Percentiles rank a stretch among this genome's conserved stretches.
Conservation (phyloP, 2,888 invertebrate species). For the Dryomyza anilis region DNA sequence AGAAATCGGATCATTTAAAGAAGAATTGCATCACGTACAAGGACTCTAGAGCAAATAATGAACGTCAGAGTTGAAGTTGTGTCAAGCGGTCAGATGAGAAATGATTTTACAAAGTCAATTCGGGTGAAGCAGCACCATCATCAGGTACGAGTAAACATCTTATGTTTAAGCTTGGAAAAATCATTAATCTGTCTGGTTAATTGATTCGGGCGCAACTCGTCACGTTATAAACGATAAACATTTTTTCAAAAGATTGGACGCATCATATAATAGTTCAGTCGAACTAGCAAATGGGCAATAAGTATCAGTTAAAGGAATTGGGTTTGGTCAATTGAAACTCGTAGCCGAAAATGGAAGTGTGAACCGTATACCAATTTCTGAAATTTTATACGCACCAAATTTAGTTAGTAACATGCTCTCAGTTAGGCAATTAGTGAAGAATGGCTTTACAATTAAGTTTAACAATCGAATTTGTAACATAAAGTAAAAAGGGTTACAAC, state of each 20-base stretch:
- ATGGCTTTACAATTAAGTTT: constrained; percentile 24
- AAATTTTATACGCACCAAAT: constrained; percentile 34
- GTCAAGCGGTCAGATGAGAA: no score
- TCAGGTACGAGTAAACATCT: no score
- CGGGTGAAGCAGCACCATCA: constrained; percentile 8
- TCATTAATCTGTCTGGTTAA: constrained; percentile 27
- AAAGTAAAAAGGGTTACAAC: constrained; percentile 11
- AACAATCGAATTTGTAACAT: constrained; percentile 23
- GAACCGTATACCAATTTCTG: constrained; percentile 8
- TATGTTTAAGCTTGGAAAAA: constrained; percentile 24
- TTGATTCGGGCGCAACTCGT: constrained; percentile 37
- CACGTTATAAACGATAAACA: constrained; percentile 30
- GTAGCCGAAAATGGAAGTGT: constrained; percentile 6
- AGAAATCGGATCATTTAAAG: constrained; percentile 26
- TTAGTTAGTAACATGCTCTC: constrained; percentile 32
- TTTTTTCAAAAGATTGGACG: constrained; percentile 30
- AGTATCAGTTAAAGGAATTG: constrained; percentile 28
- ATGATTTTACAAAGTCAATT: constrained; percentile 9
- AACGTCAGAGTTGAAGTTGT: no score
- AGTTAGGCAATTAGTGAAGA: no score
- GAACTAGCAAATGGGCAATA: constrained; percentile 32
- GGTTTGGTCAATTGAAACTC: no score
- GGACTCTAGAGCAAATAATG: constrained; percentile 25
- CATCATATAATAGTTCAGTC: constrained; percentile 27
- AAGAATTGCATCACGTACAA: constrained; percentile 32